Evolutionary conservation across 2,113 vertebrate species (phyloP), one percentile per base, ranked within the genome.

Genomic region (Aspiorhynchus laticeps): DNA sequence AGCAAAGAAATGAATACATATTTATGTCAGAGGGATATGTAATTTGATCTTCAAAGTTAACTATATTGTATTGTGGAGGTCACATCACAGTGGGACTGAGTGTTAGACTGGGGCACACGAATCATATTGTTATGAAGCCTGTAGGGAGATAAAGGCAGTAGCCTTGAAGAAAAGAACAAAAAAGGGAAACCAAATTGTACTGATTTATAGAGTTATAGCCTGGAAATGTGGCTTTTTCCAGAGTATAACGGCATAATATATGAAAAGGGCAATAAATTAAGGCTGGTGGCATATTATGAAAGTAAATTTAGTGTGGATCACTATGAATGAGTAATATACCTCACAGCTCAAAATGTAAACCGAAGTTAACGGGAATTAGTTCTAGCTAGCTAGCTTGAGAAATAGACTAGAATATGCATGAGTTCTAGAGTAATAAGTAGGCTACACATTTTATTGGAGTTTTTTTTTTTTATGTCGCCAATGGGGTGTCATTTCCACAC

Each of bases 1-100:
- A 63, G 59, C 83, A 63, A 67, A 88, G 78, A 86, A 89, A 85
- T 89, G 83, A 90, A 92, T 92, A 65, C 90, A 89, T 93, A 91
- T 93, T 90, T 91, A 92, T 90, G 88, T 92, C 89, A 89, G 88
- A 87, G 83, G 87, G 85, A 90, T 84, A 83, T 86, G 85, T 90
- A 89, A 93, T 93, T 90, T 77, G 75, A 91, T 92, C 89, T 92
- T 87, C 88, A 71, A 91, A 91, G 91, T 91, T 86, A 91, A 90
- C 91, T 90, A 90, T 91, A 92, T 90, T 92, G 87, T 90, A 91
- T 90, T 88, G 88, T 85, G 87, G 81, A 90, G 88, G 90, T 90
- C 88, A 88, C 41, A 43, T 91, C 90, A 82, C 53, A 28, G 59
- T 89, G 73, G 65, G 85, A 85, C 84, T 41, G 4, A 6, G 87